A percentile compares a stretch with the other conserved stretches of the same genome.
Conservation (phyloP, 2,797 vertebrate genomes). For the Sebastes kiyomatsui region DNA sequence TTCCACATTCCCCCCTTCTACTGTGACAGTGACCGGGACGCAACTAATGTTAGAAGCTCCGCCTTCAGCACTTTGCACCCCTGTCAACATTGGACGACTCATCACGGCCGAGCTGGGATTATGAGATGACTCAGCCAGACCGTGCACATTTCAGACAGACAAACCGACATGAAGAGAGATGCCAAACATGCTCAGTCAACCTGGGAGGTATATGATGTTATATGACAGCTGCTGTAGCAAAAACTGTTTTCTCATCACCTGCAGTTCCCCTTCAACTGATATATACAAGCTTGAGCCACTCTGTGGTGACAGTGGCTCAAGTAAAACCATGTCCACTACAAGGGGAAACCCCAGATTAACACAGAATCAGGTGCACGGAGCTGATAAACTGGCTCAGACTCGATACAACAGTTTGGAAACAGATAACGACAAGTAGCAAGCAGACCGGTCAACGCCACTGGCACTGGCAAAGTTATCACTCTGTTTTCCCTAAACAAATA, state of each 20-base stretch:
- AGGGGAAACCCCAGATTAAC: not conserved
- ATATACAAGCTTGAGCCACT: not conserved
- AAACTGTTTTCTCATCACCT: not conserved
- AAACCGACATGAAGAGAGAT: slow-evolving; percentile 3
- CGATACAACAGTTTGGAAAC: not conserved
- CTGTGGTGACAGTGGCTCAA: not conserved
- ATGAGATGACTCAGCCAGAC: slow-evolving; percentile 50
- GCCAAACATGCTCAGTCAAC: not conserved
- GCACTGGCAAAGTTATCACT: not conserved
- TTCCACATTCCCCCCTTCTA: slow-evolving; percentile 67
- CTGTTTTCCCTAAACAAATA: not conserved
- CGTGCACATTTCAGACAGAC: slow-evolving; percentile 20
- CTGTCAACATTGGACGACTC: slow-evolving; percentile 63
- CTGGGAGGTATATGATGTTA: not conserved
- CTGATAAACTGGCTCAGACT: slow-evolving; percentile 56
- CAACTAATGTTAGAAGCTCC: slow-evolving; percentile 77
- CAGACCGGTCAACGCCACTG: not conserved
- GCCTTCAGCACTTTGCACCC: slow-evolving; percentile 70
- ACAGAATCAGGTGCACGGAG: slow-evolving; percentile 35
- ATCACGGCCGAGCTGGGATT: slow-evolving; percentile 28
- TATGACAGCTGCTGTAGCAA: not conserved
- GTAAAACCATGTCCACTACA: not conserved
- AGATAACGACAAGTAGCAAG: slow-evolving; percentile 32
- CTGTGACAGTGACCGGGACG: slow-evolving; percentile 60
- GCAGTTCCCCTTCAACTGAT: not conserved